These are phyloP conservation scores for Morpho achilles DNA, from an alignment of 2,888 invertebrate species.

Conservation along the genomic window DNA sequence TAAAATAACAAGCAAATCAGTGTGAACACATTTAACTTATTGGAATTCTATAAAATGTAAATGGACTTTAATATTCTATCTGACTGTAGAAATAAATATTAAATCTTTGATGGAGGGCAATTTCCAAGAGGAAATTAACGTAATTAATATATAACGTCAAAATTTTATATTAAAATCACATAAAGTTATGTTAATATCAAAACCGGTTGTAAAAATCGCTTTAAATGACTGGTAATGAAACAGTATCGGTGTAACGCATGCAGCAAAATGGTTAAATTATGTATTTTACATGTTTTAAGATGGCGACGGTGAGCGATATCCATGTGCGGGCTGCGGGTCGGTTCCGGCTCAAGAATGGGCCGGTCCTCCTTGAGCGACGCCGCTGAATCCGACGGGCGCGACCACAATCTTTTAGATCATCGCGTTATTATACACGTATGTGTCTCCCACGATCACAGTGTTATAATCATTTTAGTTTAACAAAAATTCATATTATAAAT, in stretches of 20 bases:
- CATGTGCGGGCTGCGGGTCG: conserved; percentile 46
- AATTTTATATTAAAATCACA: conserved; percentile 7
- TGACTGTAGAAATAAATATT: background rate
- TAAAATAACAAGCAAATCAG: too few species aligned
- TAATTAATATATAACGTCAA: conserved; percentile 7
- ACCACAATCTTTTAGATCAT: conserved; percentile 65
- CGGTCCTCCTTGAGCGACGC: conserved; percentile 70
- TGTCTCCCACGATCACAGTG: too few species aligned
- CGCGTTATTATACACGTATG: conserved; percentile 20
- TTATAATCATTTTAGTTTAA: too few species aligned
- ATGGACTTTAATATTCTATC: too few species aligned
- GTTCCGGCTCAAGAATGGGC: conserved; percentile 73
- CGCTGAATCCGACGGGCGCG: conserved; percentile 50
- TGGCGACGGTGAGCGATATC: conserved; percentile 40
- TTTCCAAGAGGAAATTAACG: conserved; percentile 21
- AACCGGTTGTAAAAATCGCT: conserved; percentile 10
- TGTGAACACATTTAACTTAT: too few species aligned
- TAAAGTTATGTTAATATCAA: conserved; percentile 5
- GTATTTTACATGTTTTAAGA: conserved; percentile 16
- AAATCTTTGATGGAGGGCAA: conserved; percentile 9
- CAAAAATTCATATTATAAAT: too few species aligned
- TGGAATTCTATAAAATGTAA: too few species aligned
- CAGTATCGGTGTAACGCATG: conserved; percentile 7
- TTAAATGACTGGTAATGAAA: background rate
- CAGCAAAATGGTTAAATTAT: conserved; percentile 19